Conservation (phyloP, 2,797 vertebrate species). For the Alosa sapidissima region DNA sequence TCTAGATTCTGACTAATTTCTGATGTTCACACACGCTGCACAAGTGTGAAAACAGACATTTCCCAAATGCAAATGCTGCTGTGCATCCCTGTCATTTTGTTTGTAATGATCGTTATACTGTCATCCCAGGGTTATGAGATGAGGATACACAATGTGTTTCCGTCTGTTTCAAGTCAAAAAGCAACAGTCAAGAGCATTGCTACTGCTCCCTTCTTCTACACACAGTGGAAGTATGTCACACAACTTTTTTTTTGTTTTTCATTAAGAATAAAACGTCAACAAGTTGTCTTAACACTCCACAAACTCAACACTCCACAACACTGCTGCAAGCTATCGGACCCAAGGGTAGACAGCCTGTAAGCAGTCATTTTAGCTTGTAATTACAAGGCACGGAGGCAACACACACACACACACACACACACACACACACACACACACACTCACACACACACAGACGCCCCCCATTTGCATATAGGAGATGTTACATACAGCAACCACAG, state of each 20-base stretch:
- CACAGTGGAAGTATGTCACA: too few relatives aligned
- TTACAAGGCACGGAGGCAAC: not conserved
- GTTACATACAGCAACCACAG: conserved; percentile 25
- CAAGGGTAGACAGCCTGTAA: not conserved
- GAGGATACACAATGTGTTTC: not conserved
- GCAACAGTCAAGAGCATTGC: not conserved
- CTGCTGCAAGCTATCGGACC: not conserved
- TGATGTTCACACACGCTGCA: not conserved
- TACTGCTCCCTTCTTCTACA: too few relatives aligned
- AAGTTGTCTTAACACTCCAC: not conserved
- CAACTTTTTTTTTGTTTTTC: not conserved
- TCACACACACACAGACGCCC: not conserved
- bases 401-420: not conserved
- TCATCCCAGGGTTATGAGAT: not conserved
- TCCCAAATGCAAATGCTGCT: not conserved
- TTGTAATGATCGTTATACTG: not conserved
- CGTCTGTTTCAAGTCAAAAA: not conserved
- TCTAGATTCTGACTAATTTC: not conserved
- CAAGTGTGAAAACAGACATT: not conserved
- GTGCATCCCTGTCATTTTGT: not conserved
- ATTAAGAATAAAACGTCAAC: not conserved
- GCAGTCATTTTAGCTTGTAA: not conserved
- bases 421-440: not conserved
- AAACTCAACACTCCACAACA: too few relatives aligned
- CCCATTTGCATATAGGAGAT: not conserved